These are phyloP conservation scores for Homalodisca vitripennis DNA, from an alignment of 1,140 invertebrate genomes.

Conservation along the genomic window DNA sequence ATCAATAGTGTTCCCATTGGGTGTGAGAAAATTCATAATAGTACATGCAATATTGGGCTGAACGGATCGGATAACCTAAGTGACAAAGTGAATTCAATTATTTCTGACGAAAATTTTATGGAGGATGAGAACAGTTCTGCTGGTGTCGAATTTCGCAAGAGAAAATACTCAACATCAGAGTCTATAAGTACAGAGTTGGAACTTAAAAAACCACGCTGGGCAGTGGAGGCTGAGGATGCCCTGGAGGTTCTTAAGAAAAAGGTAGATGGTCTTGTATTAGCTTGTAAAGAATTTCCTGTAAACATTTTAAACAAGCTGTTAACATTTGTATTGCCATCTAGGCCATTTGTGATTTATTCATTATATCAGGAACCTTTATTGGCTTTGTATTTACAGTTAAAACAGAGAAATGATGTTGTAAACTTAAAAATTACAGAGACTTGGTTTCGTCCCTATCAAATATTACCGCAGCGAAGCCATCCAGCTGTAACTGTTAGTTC, in stretches of 20 bases:
- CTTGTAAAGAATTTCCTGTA: constrained; percentile 80
- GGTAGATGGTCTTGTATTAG: constrained; percentile 77
- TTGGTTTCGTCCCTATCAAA: constrained; percentile 88
- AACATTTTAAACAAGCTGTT: constrained; percentile 74
- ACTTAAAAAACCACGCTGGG: constrained; percentile 61
- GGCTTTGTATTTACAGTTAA: constrained; percentile 75
- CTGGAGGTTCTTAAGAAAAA: constrained; percentile 57
- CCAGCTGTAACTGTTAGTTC: constrained; percentile 77
- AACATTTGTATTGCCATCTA: constrained; percentile 69
- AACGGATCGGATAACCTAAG: neutral
- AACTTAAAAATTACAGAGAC: constrained; percentile 78
- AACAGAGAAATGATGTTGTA: constrained; percentile 64
- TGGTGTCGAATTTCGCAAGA: constrained; percentile 18
- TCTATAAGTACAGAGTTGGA: no score
- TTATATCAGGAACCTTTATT: constrained; percentile 75
- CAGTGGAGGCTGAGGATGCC: constrained; percentile 62
- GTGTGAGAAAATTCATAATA: neutral
- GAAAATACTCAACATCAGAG: no score
- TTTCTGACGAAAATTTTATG: neutral
- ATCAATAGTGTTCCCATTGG: neutral
- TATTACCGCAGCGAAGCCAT: constrained; percentile 80
- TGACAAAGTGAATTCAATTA: neutral
- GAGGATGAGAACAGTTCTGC: constrained; percentile 16
- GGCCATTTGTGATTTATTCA: constrained; percentile 83
- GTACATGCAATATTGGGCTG: constrained; percentile 5